A percentile compares a stretch with the other conserved stretches of the same genome.
Conservation (phyloP, 2,888 invertebrate genomes). For the Herminia tarsipennalis region DNA sequence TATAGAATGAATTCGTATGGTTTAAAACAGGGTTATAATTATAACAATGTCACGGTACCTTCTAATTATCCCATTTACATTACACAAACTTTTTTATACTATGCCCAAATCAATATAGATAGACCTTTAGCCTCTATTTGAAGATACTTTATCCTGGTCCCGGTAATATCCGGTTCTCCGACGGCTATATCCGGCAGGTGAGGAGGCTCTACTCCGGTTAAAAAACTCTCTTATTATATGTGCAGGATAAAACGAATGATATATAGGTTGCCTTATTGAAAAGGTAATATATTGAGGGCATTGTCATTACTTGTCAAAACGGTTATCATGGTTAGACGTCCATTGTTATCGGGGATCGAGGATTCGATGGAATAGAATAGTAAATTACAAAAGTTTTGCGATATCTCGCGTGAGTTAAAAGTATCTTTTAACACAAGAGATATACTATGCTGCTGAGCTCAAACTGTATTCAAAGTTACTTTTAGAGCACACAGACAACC, state of each 20-base stretch:
- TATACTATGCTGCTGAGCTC: no score
- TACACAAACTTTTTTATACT: no score
- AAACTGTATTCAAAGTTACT: no score
- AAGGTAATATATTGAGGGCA: neutral
- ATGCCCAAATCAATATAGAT: neutral
- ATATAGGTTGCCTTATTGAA: slow-evolving; percentile 1
- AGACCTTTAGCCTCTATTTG: neutral
- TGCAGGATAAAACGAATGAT: slow-evolving; percentile 1
- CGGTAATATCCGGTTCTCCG: slow-evolving; percentile 30
- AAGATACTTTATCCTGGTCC: slow-evolving; percentile 7
- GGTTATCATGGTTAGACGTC: no score
- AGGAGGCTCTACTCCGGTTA: neutral
- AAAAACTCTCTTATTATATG: slow-evolving; percentile 11
- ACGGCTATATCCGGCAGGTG: slow-evolving; percentile 19
- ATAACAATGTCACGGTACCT: neutral
- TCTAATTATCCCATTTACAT: no score
- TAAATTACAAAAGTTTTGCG: no score
- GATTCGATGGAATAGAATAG: no score
- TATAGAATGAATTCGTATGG: slow-evolving; percentile 29
- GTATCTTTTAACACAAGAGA: no score
- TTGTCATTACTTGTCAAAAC: neutral
- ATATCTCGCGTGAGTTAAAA: no score
- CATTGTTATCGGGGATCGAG: no score
- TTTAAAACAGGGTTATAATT: neutral
- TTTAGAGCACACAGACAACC: no score